Conservation (phyloP, 2,113 vertebrate genomes). For the Corvus cornix region DNA sequence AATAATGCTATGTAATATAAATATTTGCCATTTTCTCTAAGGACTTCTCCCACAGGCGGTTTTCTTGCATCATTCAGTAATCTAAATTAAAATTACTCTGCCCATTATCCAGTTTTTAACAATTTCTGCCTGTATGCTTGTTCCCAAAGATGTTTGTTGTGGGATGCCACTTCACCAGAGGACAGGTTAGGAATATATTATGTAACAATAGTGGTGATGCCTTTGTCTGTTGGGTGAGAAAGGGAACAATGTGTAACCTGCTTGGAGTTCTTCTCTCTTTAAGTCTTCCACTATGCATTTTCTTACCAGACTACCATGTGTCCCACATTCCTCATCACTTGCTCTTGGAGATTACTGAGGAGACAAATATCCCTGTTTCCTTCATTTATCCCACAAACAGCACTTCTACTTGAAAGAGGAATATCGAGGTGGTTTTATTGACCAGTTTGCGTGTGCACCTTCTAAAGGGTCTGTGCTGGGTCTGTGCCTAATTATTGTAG, state of each 20-base stretch:
- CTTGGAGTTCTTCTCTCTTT: not conserved
- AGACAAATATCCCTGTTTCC: not conserved
- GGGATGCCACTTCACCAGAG: not conserved
- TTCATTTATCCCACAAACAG: not conserved
- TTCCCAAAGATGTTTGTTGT: not conserved
- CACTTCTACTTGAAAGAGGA: not conserved
- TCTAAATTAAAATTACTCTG: not conserved
- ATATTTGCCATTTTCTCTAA: slow-evolving; percentile 57
- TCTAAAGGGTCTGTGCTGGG: not conserved
- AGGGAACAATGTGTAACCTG: not conserved
- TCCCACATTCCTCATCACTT: not conserved
- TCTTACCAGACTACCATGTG: not conserved
- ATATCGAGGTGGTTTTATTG: not conserved
- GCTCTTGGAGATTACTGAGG: not conserved
- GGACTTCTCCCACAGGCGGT: not conserved
- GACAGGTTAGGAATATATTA: not conserved
- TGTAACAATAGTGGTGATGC: not conserved
- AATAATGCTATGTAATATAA: slow-evolving; percentile 47
- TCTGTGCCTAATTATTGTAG: not conserved
- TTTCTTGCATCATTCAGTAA: not conserved
- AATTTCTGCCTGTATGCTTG: not conserved
- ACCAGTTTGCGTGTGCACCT: not conserved
- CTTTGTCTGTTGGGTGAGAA: not conserved
- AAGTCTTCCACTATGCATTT: not conserved
- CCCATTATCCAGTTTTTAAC: not conserved